Evolutionary conservation across 1,140 invertebrate species (phyloP).

Genomic region (Pteromalus puparum): DNA sequence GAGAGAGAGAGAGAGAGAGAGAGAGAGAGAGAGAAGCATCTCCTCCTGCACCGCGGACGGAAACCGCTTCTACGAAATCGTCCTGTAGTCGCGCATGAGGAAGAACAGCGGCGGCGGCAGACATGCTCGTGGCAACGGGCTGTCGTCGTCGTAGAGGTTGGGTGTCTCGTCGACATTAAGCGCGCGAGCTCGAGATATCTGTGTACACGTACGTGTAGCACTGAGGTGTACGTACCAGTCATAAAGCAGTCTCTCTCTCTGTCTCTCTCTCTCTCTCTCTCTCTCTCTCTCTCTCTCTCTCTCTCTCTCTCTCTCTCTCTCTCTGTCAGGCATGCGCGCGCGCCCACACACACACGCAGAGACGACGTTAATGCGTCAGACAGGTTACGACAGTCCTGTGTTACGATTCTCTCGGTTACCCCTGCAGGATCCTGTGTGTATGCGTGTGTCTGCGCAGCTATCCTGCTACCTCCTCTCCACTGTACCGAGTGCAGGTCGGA

Average conservation of each 20-base stretch:
- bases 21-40: background rate
- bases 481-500: background rate
- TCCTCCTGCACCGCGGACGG: background rate
- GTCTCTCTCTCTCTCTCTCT: background rate
- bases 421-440: background rate
- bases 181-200: constrained; percentile 3
- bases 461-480: background rate
- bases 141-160: background rate
- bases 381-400: constrained; percentile 50
- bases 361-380: constrained; percentile 54
- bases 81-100: background rate
- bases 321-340: background rate
- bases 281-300: background rate
- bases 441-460: background rate
- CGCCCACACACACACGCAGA: background rate
- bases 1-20: background rate
- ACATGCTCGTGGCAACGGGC: background rate
- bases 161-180: constrained; percentile 37
- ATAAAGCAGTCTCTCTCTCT: constrained; percentile 43
- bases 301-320: background rate
- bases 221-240: constrained; percentile 39
- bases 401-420: background rate
- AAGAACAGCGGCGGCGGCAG: background rate
- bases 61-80: background rate
- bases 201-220: background rate